Evolutionary conservation across 2,888 invertebrate genomes (phyloP).

Genomic region (Xestia xanthographa): DNA sequence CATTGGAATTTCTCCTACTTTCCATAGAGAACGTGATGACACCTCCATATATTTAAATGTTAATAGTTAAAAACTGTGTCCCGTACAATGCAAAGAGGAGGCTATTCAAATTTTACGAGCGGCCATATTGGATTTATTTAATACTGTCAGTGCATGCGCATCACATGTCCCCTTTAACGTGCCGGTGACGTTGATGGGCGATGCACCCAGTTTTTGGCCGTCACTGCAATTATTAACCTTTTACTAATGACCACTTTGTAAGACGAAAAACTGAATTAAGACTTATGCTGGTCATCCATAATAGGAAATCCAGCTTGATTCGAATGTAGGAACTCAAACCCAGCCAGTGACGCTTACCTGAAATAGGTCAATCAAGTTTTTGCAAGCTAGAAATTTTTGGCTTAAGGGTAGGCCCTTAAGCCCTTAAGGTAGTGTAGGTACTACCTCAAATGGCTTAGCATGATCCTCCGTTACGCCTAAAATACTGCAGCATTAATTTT

Average conservation of each 20-base stretch:
- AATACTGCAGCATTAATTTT: no score
- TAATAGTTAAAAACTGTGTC: slow-evolving; percentile 67
- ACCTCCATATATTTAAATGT: slow-evolving; percentile 54
- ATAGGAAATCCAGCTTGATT: no score
- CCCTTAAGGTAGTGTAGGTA: no score
- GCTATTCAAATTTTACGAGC: slow-evolving; percentile 74
- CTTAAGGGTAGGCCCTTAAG: no score
- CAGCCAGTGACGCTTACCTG: no score
- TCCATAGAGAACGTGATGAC: slow-evolving; percentile 56
- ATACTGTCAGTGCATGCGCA: slow-evolving; percentile 72
- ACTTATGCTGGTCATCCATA: no score
- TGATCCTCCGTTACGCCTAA: no score
- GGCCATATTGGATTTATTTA: slow-evolving; percentile 65
- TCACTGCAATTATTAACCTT: not conserved
- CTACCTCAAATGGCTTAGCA: no score
- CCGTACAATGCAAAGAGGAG: slow-evolving; percentile 62
- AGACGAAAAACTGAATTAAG: no score
- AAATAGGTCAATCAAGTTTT: no score
- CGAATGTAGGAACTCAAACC: no score
- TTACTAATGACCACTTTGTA: not conserved
- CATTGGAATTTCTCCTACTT: slow-evolving; percentile 15
- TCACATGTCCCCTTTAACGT: slow-evolving; percentile 65
- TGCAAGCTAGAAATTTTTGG: no score
- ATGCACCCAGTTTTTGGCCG: slow-evolving; percentile 11
- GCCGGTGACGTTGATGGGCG: slow-evolving; percentile 22